phyloP scores from a whole-genome alignment of 2,888 invertebrate species.

The Athripsodes cinereus region DNA sequence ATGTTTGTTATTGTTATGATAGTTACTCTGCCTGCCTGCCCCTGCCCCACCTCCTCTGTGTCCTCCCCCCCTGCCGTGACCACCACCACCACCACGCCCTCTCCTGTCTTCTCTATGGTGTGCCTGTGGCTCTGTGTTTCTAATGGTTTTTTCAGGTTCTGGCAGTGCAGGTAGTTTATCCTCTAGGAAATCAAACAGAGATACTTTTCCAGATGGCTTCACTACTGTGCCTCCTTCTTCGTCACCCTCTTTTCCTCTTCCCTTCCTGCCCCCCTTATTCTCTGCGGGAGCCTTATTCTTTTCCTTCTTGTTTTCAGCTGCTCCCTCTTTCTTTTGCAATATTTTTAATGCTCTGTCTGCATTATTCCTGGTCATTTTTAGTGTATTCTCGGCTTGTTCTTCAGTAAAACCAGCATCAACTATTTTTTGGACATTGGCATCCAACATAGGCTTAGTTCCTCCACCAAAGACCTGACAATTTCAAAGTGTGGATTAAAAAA shows the following conservation, averaged over 20 bases:
- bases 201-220: constrained; percentile 75
- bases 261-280: constrained; percentile 41
- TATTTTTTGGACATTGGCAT: constrained; percentile 71
- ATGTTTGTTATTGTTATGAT: constrained; percentile 13
- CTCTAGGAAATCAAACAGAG: constrained; percentile 76
- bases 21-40: constrained; percentile 26
- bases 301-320: constrained; percentile 43
- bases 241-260: constrained; percentile 43
- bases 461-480: constrained; percentile 54
- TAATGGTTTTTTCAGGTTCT: constrained; percentile 40
- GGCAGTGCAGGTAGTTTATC: constrained; percentile 62
- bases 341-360: constrained; percentile 65
- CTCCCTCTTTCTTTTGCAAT: constrained; percentile 54
- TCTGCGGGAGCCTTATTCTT: constrained; percentile 41
- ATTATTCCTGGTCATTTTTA: constrained; percentile 66
- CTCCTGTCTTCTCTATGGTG: constrained; percentile 26
- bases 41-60: constrained; percentile 8
- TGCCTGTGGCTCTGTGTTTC: constrained; percentile 24
- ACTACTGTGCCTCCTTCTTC: constrained; percentile 51
- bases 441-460: constrained; percentile 60
- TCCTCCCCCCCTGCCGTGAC: constrained; percentile 28
- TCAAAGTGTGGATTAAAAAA: constrained; percentile 5
- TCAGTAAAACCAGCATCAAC: constrained; percentile 73
- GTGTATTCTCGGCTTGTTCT: constrained; percentile 69
- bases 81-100: constrained; percentile 33